phyloP scores from a whole-genome alignment of 2,888 invertebrate species.

The Drosophila lacicola region DNA sequence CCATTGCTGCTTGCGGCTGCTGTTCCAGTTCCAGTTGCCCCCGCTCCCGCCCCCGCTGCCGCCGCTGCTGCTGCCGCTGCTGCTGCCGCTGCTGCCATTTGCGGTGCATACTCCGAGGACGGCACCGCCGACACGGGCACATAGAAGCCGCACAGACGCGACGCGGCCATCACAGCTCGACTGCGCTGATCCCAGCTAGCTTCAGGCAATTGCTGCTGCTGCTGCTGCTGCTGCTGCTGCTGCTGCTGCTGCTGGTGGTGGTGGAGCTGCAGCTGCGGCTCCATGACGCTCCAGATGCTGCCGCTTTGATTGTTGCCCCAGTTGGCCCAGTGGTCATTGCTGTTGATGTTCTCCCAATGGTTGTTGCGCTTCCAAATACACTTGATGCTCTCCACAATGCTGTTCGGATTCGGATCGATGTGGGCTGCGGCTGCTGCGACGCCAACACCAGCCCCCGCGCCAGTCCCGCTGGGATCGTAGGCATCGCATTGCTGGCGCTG shows the following conservation, averaged over 20 bases:
- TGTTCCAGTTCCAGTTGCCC: slow-evolving; percentile 1
- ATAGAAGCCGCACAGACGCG: slow-evolving; percentile 8
- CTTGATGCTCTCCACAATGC: slow-evolving; percentile 52
- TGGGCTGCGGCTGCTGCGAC: neutral
- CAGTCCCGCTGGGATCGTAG: neutral
- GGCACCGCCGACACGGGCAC: neutral
- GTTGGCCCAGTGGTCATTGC: slow-evolving; percentile 7
- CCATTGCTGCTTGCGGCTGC: neutral
- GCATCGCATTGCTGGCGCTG: neutral
- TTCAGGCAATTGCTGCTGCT: neutral
- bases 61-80: neutral
- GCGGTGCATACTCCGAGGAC: neutral
- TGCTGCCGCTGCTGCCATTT: slow-evolving; percentile 10
- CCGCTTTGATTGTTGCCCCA: slow-evolving; percentile 23
- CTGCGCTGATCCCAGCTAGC: slow-evolving; percentile 25
- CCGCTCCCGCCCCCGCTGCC: neutral
- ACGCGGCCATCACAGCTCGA: slow-evolving; percentile 3
- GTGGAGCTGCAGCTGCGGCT: slow-evolving; percentile 17
- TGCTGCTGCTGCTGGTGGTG: neutral
- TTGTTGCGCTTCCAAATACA: slow-evolving; percentile 26
- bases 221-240: slow-evolving; percentile 13
- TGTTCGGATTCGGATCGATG: slow-evolving; percentile 32
- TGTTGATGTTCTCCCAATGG: slow-evolving; percentile 6
- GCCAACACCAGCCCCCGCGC: too few relatives aligned
- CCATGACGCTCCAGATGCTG: slow-evolving; percentile 28